These are phyloP conservation scores for Recurvirostra avosetta DNA, from an alignment of 2,113 vertebrate species.

Conservation along the genomic window DNA sequence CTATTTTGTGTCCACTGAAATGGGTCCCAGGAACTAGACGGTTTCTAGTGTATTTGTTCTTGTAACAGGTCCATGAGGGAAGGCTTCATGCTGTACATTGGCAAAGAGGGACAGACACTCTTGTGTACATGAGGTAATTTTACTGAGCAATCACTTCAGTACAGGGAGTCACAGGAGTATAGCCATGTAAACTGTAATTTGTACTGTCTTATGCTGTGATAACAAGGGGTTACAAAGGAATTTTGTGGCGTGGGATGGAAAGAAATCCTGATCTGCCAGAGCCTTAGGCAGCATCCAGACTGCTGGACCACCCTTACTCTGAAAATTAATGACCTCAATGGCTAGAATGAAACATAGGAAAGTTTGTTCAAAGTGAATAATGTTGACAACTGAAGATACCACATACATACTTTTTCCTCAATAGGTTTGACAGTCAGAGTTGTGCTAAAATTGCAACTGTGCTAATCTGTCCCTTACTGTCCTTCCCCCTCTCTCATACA, in stretches of 20 bases:
- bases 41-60: background rate
- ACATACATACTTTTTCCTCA: fast-evolving
- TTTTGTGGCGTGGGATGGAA: background rate
- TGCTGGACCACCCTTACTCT: background rate
- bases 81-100: background rate
- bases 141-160: background rate
- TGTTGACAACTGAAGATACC: background rate
- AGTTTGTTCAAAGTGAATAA: background rate
- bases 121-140: background rate
- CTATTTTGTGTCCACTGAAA: background rate
- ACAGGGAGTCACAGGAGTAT: background rate
- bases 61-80: background rate
- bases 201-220: background rate
- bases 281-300: background rate
- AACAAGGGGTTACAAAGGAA: background rate
- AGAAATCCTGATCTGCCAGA: background rate
- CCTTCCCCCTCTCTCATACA: fast-evolving
- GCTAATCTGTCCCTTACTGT: background rate
- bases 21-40: background rate
- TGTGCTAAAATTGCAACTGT: background rate
- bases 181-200: background rate
- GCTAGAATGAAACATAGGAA: background rate
- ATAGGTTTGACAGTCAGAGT: background rate
- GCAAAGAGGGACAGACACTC: background rate
- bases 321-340: background rate